phyloP scores from a whole-genome alignment of 1,140 invertebrate genomes.

The Globodera ellingtonae region DNA sequence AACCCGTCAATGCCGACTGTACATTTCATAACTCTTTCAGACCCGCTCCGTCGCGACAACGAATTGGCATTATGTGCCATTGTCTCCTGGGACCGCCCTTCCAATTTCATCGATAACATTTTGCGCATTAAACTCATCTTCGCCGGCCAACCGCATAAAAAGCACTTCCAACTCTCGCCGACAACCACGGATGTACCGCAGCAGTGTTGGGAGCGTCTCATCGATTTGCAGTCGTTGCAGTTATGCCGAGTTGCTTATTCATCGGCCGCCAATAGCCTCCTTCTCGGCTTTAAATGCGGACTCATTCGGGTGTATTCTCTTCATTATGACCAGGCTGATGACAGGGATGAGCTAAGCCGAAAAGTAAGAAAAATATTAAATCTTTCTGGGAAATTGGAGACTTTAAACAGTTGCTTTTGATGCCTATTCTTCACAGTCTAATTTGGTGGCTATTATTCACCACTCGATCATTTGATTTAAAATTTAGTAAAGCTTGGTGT shows the following conservation, averaged over 20 bases:
- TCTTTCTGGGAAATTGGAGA: too few relatives aligned
- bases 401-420: too few relatives aligned
- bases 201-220: constrained; percentile 42
- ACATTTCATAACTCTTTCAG: constrained; percentile 23
- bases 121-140: constrained; percentile 43
- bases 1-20: too few relatives aligned
- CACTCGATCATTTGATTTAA: too few relatives aligned
- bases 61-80: constrained; percentile 44
- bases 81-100: constrained; percentile 36
- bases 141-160: neutral
- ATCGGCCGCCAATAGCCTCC: constrained; percentile 38
- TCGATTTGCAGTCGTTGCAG: constrained; percentile 46
- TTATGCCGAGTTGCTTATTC: constrained; percentile 42
- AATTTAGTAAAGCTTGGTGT: too few relatives aligned
- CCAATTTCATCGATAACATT: constrained; percentile 36
- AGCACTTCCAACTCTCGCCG: neutral
- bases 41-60: constrained; percentile 41
- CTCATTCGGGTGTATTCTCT: constrained; percentile 50
- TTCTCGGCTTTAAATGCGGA: constrained; percentile 49
- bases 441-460: too few relatives aligned
- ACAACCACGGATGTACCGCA: constrained; percentile 22
- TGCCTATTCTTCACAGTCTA: too few relatives aligned
- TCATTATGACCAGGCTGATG: constrained; percentile 31
- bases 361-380: too few relatives aligned
- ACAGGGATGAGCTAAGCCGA: neutral